These are phyloP conservation scores for Macquaria ambigua DNA, from an alignment of 2,113 vertebrate species.

Conservation along the genomic window DNA sequence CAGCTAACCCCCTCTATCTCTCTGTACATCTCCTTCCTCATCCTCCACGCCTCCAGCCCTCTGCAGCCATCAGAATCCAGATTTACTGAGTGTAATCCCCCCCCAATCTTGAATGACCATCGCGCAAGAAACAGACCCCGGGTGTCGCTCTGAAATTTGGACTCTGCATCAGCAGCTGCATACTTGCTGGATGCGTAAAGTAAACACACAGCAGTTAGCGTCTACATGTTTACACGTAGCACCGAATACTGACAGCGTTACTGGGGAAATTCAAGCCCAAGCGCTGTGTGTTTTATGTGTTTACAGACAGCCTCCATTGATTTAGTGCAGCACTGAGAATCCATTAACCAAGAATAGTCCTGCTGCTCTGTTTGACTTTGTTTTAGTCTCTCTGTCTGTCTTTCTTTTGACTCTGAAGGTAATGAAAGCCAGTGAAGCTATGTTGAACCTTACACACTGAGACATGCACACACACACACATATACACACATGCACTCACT, in stretches of 20 bases:
- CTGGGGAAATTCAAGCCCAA: conserved; percentile 33
- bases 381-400: conserved; percentile 20
- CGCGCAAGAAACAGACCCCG: not conserved
- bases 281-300: conserved; percentile 29
- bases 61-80: conserved; percentile 9
- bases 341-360: conserved; percentile 54
- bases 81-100: conserved; percentile 41
- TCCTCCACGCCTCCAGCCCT: conserved; percentile 7
- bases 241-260: not conserved
- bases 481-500: not conserved
- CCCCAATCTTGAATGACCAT: conserved; percentile 51
- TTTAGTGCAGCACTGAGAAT: conserved; percentile 62
- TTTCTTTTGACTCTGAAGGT: not conserved
- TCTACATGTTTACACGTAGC: conserved; percentile 3
- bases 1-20: not conserved
- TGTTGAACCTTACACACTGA: not conserved
- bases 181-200: conserved; percentile 4
- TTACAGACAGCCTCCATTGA: conserved; percentile 41
- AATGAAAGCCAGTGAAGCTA: conserved; percentile 22
- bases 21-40: not conserved
- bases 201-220: conserved; percentile 4
- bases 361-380: conserved; percentile 19
- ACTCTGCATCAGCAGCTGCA: conserved; percentile 11
- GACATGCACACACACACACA: not conserved
- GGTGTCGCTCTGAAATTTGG: conserved; percentile 9